These are phyloP conservation scores for Nothoprocta perdicaria DNA, from an alignment of 2,113 vertebrate genomes.

Conservation along the genomic window DNA sequence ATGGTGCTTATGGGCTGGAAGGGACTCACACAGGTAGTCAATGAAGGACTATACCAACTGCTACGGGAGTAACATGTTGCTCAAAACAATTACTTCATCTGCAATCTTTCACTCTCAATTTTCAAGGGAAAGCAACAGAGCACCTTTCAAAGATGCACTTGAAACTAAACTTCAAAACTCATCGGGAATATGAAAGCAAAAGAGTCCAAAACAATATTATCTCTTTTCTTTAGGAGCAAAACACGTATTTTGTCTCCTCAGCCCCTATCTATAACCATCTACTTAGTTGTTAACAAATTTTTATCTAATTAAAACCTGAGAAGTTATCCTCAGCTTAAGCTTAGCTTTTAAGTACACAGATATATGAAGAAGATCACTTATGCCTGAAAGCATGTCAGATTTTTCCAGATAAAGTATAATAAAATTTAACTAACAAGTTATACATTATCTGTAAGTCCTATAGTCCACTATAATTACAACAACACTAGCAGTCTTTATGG, in stretches of 20 bases:
- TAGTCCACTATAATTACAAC: background rate
- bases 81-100: background rate
- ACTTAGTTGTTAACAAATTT: background rate
- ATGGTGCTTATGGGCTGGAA: background rate
- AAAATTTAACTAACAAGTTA: background rate
- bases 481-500: background rate
- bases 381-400: background rate
- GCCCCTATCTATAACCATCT: background rate
- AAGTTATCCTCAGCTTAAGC: background rate
- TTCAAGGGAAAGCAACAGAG: background rate
- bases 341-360: background rate
- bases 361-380: accelerated
- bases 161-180: background rate
- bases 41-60: background rate
- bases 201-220: too few relatives aligned
- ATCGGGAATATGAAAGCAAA: background rate
- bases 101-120: background rate
- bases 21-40: background rate
- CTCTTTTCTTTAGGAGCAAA: background rate
- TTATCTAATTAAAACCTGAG: background rate
- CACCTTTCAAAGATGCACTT: background rate
- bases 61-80: background rate
- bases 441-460: background rate
- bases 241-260: background rate
- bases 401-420: background rate